Base-by-base conservation (phyloP, 2,113 vertebrate species). In the Heterocephalus glaber region DNA sequence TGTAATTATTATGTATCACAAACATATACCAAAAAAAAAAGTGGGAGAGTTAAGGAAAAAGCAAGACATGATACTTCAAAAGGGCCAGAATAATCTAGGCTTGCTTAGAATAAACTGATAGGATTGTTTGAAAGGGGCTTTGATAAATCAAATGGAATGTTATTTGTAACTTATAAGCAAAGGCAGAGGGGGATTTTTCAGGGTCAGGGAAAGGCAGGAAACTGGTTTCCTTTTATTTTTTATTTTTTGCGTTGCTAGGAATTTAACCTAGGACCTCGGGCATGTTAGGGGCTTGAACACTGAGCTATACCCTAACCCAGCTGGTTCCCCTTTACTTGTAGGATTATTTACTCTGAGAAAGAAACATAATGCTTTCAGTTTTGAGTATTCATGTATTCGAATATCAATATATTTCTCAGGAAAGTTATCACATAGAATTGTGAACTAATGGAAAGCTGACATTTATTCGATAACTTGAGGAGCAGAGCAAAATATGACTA, bases 91-190 rank as follows among this genome's bases (percentile, higher is more conserved):
- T 86, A 77, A 92, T 28, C 30, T 61, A 87, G 63, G 38, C 35
- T 95, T 65, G 60, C 70, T 81, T 47, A 83, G 81, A 81, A 88
- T 60, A 68, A 47, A 84, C 56, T 90, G 63, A 68, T 5, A 24
- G 44, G 49, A 26, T 66, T 54, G 28, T 76, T 87, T 92, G 87
- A 60, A 68, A 85, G 63, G 16, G n/a, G 19, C 22, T 88, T 96
- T 89, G 84, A 12, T 92, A 63, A 82, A 63, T 94, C 24, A 44
- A 41, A 47, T 60, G 44, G 38, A 83, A 82, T 95, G 22, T 92
- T 90, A 76, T 79, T 95, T 80, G 19, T 74, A 89, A 96, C 47
- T 89, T 88, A 38, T 30, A 89, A 79, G 77, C 60, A 83, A 90
- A 95, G 26, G 38, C 41, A 87, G 52, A 76, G 90, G 13, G 19